Evolutionary conservation across 2,113 vertebrate genomes (phyloP).

Genomic region (Phrynosoma platyrhinos): DNA sequence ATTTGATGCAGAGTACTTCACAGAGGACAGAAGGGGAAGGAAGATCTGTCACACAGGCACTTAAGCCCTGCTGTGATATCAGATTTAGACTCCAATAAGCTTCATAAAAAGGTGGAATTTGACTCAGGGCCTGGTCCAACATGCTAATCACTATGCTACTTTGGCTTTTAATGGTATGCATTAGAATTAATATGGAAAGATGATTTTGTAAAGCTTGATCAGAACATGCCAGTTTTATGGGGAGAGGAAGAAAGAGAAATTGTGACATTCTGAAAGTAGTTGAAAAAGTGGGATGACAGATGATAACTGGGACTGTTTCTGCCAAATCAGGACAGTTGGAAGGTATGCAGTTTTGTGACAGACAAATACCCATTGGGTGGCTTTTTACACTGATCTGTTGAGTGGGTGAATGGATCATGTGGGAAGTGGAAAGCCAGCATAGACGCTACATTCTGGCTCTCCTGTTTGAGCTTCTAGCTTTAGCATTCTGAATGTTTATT

Average conservation of each 20-base stretch:
- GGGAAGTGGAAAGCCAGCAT: background rate
- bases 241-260: too few species aligned
- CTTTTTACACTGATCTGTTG: background rate
- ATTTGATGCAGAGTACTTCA: too few species aligned
- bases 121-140: background rate
- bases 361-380: background rate
- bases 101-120: background rate
- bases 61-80: background rate
- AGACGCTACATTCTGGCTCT: background rate
- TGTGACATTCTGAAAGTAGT: too few species aligned
- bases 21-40: background rate
- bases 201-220: background rate
- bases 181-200: background rate
- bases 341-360: too few species aligned
- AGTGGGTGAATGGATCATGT: background rate
- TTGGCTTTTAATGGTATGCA: background rate
- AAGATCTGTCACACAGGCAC: background rate
- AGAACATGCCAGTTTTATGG: background rate
- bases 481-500: background rate
- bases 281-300: background rate
- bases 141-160: background rate
- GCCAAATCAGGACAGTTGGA: background rate
- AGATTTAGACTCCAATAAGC: background rate
- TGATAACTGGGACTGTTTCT: background rate
- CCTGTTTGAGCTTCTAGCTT: background rate